Conservation (phyloP, 2,797 vertebrate species). For the Falco cherrug region DNA sequence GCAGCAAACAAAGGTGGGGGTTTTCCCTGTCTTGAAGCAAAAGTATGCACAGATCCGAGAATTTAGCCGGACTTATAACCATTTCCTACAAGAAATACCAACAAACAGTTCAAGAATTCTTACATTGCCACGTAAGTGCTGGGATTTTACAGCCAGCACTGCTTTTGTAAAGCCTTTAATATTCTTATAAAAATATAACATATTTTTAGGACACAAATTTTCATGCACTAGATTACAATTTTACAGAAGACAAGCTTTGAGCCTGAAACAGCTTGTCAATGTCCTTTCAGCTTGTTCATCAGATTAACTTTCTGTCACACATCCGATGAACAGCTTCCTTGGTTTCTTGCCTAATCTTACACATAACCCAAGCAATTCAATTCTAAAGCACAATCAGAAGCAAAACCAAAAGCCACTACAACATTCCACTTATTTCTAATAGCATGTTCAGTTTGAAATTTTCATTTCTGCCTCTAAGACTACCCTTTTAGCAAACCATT, state of each 20-base stretch:
- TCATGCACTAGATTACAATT: background rate
- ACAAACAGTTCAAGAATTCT: background rate
- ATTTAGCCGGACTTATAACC: background rate
- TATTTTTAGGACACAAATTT: background rate
- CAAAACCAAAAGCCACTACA: background rate
- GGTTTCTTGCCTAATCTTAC: slow-evolving; percentile 40
- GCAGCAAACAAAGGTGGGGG: background rate
- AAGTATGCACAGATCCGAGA: background rate
- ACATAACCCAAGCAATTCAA: background rate
- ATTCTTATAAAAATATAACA: background rate
- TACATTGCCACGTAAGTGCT: background rate
- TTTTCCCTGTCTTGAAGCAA: background rate
- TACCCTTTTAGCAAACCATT: slow-evolving; percentile 31
- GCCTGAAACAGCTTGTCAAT: slow-evolving; percentile 37
- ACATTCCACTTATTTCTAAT: background rate
- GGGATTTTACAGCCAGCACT: background rate
- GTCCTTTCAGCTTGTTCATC: slow-evolving; percentile 32
- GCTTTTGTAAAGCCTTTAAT: background rate
- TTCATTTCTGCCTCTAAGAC: slow-evolving; percentile 14
- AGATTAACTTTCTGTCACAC: slow-evolving; percentile 40
- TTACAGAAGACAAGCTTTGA: background rate
- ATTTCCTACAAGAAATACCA: background rate
- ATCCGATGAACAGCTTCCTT: slow-evolving; percentile 44
- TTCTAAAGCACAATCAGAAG: background rate
- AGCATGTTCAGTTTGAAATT: background rate